These are phyloP conservation scores for Rhyacichthys aspro DNA, from an alignment of 2,797 vertebrate species.

Conservation along the genomic window DNA sequence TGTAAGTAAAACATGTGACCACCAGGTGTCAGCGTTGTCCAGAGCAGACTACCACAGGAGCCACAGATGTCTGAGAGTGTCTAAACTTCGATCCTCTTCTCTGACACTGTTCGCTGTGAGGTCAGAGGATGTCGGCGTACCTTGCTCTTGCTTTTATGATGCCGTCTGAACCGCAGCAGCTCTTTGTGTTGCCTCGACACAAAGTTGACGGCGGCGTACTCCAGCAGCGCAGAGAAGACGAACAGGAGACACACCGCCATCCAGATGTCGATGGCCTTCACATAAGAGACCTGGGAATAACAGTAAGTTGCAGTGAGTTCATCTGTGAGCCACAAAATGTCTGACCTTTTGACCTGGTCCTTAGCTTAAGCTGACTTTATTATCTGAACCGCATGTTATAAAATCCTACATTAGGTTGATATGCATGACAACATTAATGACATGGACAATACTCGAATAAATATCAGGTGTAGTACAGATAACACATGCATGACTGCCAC, in stretches of 20 bases:
- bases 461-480: too few relatives aligned
- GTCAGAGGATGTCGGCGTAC: slow-evolving; percentile 57
- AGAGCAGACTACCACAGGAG: background rate
- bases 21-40: slow-evolving; percentile 1
- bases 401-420: too few relatives aligned
- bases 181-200: slow-evolving; percentile 98
- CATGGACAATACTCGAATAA: too few relatives aligned
- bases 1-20: background rate
- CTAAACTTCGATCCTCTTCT: too few relatives aligned
- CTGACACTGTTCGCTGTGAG: background rate
- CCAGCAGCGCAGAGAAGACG: slow-evolving; percentile 94
- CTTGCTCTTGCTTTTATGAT: slow-evolving; percentile 89
- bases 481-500: too few relatives aligned
- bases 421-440: too few relatives aligned
- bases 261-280: slow-evolving; percentile 99
- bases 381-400: too few relatives aligned
- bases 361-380: too few relatives aligned
- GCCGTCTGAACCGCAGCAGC: slow-evolving; percentile 87
- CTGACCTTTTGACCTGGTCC: background rate
- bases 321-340: background rate
- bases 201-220: slow-evolving; percentile 97
- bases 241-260: slow-evolving; percentile 98
- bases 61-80: too few relatives aligned
- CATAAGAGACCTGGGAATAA: slow-evolving; percentile 89
- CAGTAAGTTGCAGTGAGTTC: background rate